Evolutionary conservation across 1,140 invertebrate species (phyloP).

Genomic region (Caenorhabditis inopinata): DNA sequence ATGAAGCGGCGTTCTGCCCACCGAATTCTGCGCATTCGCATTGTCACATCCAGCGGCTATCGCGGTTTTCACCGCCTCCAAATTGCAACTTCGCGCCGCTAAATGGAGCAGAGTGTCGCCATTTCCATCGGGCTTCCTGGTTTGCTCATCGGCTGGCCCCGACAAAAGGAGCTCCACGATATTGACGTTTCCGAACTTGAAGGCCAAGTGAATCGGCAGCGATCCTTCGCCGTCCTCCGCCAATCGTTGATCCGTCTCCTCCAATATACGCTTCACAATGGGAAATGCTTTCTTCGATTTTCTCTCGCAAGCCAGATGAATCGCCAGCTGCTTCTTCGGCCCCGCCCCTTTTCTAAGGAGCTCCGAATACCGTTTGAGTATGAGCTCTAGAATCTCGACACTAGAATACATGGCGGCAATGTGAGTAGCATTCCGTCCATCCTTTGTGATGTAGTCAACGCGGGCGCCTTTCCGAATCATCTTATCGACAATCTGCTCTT

Average conservation of each 20-base stretch:
- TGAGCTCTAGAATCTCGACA: conserved; percentile 54
- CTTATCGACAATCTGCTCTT: conserved; percentile 51
- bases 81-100: conserved; percentile 51
- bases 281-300: conserved; percentile 45
- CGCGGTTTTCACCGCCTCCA: conserved; percentile 54
- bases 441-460: conserved; percentile 47
- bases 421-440: conserved; percentile 56
- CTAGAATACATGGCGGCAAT: conserved; percentile 58
- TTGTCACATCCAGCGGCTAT: conserved; percentile 56
- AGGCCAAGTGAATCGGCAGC: conserved; percentile 60
- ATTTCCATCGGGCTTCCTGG: conserved; percentile 51
- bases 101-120: conserved; percentile 62
- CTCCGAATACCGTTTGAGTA: conserved; percentile 47
- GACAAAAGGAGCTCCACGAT: conserved; percentile 54
- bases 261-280: conserved; percentile 54
- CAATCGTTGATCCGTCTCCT: conserved; percentile 49
- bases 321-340: conserved; percentile 53
- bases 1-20: conserved; percentile 75
- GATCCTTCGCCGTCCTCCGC: conserved; percentile 48
- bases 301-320: conserved; percentile 58
- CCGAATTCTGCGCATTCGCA: conserved; percentile 57
- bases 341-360: conserved; percentile 54
- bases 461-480: conserved; percentile 56
- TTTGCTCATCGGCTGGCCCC: conserved; percentile 51
- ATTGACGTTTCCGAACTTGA: conserved; percentile 55